These are phyloP conservation scores for Hydropsyche betteni DNA, from an alignment of 2,888 invertebrate species.

Conservation along the genomic window DNA sequence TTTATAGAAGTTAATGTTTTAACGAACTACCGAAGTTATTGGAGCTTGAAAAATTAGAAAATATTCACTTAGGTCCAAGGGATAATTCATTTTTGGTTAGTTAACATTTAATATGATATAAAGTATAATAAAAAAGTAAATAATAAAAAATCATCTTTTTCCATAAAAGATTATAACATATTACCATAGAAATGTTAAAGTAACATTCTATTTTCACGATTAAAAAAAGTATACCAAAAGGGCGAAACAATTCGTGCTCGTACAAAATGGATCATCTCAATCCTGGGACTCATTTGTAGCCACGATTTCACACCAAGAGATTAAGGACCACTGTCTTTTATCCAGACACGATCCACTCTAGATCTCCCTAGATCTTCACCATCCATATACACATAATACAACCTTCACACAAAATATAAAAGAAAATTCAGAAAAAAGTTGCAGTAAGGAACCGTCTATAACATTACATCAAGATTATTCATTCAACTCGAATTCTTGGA, in stretches of 20 bases:
- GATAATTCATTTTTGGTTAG: too few relatives aligned
- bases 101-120: too few relatives aligned
- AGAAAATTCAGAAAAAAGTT: too few relatives aligned
- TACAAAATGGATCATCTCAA: slow-evolving; percentile 23
- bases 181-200: not conserved
- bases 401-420: too few relatives aligned
- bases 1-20: too few relatives aligned
- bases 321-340: slow-evolving; percentile 25
- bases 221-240: not conserved
- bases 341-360: slow-evolving; percentile 9
- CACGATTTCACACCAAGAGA: slow-evolving; percentile 9
- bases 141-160: not conserved
- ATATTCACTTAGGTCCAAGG: too few relatives aligned
- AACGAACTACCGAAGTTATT: not conserved
- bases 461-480: too few relatives aligned
- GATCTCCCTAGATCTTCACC: not conserved
- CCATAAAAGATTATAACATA: not conserved
- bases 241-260: slow-evolving; percentile 16
- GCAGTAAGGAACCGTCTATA: too few relatives aligned
- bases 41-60: too few relatives aligned
- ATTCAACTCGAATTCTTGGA: too few relatives aligned
- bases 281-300: slow-evolving; percentile 18
- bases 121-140: too few relatives aligned
- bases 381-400: too few relatives aligned
- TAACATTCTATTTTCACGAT: not conserved